Conservation (phyloP, 2,797 vertebrate genomes). For the Anguilla megastoma region DNA sequence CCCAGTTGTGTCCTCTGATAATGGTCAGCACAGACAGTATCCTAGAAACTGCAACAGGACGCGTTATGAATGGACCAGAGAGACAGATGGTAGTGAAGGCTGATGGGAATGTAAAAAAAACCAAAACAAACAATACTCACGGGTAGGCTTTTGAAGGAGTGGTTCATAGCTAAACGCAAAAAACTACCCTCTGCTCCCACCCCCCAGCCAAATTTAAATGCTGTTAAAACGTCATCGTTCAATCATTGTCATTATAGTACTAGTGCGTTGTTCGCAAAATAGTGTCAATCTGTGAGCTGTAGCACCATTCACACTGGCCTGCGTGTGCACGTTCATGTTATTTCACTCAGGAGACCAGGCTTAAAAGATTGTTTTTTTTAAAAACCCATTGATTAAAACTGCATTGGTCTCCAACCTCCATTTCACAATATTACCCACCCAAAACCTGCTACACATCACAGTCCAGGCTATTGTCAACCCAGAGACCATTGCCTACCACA, state of each 20-base stretch:
- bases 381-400: not conserved
- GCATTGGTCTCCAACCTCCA: not conserved
- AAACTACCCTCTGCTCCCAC: constrained; percentile 21
- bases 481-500: not conserved
- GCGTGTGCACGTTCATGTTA: not conserved
- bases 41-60: constrained; percentile 25
- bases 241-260: not conserved
- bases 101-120: constrained; percentile 48
- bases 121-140: constrained; percentile 54
- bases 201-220: not conserved
- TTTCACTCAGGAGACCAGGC: not conserved
- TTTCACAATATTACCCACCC: not conserved
- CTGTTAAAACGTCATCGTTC: not conserved
- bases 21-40: constrained; percentile 19
- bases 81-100: constrained; percentile 48
- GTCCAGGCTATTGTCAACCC: not conserved
- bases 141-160: constrained; percentile 49
- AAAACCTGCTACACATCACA: not conserved
- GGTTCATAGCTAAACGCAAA: constrained; percentile 53
- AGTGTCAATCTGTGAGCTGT: not conserved
- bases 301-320: not conserved
- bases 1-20: constrained; percentile 12
- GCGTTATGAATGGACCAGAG: constrained; percentile 36
- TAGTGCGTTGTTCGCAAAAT: not conserved
- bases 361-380: not conserved